Percentiles rank a stretch among this genome's conserved stretches.
phyloP scores from a whole-genome alignment of 2,888 invertebrate genomes.

The Timema podura region DNA sequence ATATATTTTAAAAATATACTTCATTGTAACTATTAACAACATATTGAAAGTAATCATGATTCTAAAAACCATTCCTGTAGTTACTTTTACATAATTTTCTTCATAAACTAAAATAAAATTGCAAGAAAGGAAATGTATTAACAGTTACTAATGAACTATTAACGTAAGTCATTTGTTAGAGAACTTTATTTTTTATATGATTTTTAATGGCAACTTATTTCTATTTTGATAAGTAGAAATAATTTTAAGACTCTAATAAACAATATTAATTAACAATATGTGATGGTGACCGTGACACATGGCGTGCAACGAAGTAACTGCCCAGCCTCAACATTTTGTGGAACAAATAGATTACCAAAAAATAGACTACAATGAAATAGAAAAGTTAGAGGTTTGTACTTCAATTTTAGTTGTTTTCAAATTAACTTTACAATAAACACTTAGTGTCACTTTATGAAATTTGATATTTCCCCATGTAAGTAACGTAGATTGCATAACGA shows the following conservation, averaged over 20 bases:
- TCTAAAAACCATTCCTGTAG: too few species aligned
- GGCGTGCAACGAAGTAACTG: conserved; percentile 39
- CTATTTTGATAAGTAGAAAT: conserved; percentile 8
- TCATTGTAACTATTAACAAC: too few species aligned
- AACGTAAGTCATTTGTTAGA: too few species aligned
- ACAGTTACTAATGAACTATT: too few species aligned
- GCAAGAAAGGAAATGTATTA: too few species aligned
- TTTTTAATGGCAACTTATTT: conserved; percentile 13
- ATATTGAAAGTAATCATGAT: too few species aligned
- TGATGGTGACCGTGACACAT: conserved; percentile 38
- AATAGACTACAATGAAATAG: conserved; percentile 73
- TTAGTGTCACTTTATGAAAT: not conserved
- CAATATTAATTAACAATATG: conserved; percentile 34
- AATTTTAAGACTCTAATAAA: conserved; percentile 3
- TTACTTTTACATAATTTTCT: too few species aligned
- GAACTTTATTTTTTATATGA: not conserved
- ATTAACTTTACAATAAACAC: too few species aligned
- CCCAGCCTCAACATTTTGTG: conserved; percentile 55
- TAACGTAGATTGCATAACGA: too few species aligned
- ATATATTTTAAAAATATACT: too few species aligned
- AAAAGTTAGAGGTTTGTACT: conserved; percentile 61
- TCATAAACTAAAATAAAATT: too few species aligned
- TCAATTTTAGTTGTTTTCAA: not conserved
- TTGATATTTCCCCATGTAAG: too few species aligned
- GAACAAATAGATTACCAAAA: conserved; percentile 74